Conservation (phyloP, 1,140 invertebrate genomes). For the Neodiprion fabricii region DNA sequence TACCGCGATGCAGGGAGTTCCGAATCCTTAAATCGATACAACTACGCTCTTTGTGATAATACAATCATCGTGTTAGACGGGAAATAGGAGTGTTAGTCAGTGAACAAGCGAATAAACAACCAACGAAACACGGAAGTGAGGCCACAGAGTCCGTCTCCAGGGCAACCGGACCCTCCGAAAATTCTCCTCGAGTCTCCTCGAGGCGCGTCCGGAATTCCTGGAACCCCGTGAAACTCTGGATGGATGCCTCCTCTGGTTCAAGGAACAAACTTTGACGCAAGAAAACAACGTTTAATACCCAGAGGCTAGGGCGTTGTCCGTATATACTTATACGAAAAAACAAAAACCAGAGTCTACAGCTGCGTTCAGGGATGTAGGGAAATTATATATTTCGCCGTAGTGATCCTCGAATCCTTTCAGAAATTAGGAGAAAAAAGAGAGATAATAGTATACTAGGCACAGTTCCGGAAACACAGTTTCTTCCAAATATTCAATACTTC, state of each 20-base stretch:
- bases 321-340: neutral
- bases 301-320: slow-evolving; percentile 27
- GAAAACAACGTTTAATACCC: slow-evolving; percentile 48
- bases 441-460: too few relatives aligned
- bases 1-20: too few relatives aligned
- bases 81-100: slow-evolving; percentile 38
- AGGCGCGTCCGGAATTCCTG: slow-evolving; percentile 33
- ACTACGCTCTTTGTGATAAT: neutral
- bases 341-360: too few relatives aligned
- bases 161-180: slow-evolving; percentile 46
- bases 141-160: slow-evolving; percentile 43
- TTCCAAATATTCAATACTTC: too few relatives aligned
- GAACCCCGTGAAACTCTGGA: neutral
- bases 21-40: neutral
- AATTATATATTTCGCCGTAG: too few relatives aligned
- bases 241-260: slow-evolving; percentile 44
- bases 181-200: slow-evolving; percentile 25
- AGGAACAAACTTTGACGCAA: slow-evolving; percentile 45
- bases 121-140: slow-evolving; percentile 2
- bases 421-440: too few relatives aligned
- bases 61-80: slow-evolving; percentile 34
- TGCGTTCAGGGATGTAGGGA: too few relatives aligned
- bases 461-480: too few relatives aligned
- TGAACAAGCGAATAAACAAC: slow-evolving; percentile 7
- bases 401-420: too few relatives aligned